phyloP scores from a whole-genome alignment of 2,888 invertebrate species.

The Eilema griseolum region DNA sequence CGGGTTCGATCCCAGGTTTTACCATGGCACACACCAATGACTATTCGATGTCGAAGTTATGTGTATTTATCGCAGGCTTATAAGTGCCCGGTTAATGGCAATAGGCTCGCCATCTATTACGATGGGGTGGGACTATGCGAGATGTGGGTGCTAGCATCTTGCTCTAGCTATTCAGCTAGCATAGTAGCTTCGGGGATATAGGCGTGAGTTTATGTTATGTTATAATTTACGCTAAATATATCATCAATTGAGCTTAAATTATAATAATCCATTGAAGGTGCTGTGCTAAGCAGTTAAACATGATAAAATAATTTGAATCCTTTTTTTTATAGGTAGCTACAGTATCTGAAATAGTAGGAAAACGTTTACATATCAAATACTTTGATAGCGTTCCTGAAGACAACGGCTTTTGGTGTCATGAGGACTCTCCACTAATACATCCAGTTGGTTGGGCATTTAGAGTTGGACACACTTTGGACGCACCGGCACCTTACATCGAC shows the following conservation, averaged over 20 bases:
- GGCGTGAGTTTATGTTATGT: no score
- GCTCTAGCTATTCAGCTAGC: no score
- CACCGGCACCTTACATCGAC: conserved; percentile 92
- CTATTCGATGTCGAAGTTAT: no score
- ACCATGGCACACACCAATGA: no score
- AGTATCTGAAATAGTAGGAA: conserved; percentile 96
- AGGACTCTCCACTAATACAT: conserved; percentile 97
- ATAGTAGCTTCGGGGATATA: no score
- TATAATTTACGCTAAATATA: no score
- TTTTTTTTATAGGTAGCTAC: conserved; percentile 89
- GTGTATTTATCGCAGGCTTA: no score
- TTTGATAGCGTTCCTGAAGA: conserved; percentile 93
- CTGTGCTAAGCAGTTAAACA: not conserved
- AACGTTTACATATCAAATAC: conserved; percentile 96
- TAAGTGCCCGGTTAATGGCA: no score
- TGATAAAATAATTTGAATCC: not conserved
- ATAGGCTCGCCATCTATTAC: no score
- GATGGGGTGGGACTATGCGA: no score
- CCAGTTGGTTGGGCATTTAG: conserved; percentile 98
- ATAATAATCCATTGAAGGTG: not conserved
- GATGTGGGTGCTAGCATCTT: no score
- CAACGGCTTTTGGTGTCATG: conserved; percentile 98
- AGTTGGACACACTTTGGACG: conserved; percentile 95
- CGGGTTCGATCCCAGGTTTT: no score
- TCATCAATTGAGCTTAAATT: not conserved